Percentiles rank a stretch among this genome's conserved stretches.
These are phyloP conservation scores for Bubo scandiacus DNA, from an alignment of 2,113 vertebrate species.

Conservation along the genomic window DNA sequence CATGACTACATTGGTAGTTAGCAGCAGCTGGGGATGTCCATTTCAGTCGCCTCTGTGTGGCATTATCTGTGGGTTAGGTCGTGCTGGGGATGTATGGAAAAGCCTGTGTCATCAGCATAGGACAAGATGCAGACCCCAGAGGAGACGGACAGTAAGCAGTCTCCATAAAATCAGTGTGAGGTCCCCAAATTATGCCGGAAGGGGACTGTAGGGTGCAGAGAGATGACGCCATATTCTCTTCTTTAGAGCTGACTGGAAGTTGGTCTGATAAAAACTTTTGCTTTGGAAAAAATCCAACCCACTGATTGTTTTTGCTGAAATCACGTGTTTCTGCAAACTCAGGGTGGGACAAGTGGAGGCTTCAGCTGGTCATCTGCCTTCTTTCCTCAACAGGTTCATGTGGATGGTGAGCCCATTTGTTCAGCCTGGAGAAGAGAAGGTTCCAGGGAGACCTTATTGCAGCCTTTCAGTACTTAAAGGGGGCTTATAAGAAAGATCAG, in stretches of 20 bases:
- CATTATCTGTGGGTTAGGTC: background rate
- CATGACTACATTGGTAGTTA: background rate
- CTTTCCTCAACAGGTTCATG: background rate
- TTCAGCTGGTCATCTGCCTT: background rate
- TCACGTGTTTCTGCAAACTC: background rate
- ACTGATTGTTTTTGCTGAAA: background rate
- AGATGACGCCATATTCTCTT: fast-evolving
- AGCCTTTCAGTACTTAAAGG: background rate
- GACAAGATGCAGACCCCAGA: background rate
- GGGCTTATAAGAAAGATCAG: background rate
- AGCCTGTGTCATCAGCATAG: background rate
- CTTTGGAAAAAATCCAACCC: background rate
- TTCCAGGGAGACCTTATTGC: background rate
- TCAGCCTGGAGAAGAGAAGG: background rate
- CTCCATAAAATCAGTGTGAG: background rate
- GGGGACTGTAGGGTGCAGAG: background rate
- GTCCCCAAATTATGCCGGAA: background rate
- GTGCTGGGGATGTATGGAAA: background rate
- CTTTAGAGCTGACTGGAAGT: background rate
- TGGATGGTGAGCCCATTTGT: background rate
- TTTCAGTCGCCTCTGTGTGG: background rate
- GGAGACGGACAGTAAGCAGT: background rate
- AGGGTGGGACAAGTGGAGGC: background rate
- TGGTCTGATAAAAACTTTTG: background rate
- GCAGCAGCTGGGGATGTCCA: background rate